Evolutionary conservation across 2,113 vertebrate species (phyloP).

Genomic region (Seriola dumerili): DNA sequence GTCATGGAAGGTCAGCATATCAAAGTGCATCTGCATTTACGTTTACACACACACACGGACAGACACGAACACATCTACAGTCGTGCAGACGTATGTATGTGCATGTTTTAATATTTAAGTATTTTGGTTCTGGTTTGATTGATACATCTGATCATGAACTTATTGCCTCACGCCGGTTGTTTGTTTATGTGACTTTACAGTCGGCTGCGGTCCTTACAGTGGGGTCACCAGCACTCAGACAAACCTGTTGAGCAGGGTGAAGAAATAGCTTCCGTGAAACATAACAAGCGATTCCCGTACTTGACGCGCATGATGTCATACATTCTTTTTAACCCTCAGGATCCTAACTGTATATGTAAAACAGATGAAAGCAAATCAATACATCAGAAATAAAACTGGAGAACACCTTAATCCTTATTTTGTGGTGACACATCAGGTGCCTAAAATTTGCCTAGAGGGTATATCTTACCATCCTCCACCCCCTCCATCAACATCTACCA

Average conservation of each 20-base stretch:
- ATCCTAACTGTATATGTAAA: conserved; percentile 5
- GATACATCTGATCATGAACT: not conserved
- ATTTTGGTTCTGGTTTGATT: not conserved
- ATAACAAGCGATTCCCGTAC: conserved; percentile 23
- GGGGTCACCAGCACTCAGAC: not conserved
- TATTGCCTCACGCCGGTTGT: not conserved
- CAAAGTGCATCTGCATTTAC: conserved; percentile 1
- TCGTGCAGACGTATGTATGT: not conserved
- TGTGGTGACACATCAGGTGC: not conserved
- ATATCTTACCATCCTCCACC: not conserved
- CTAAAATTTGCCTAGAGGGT: not conserved
- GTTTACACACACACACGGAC: not conserved
- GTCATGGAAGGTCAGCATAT: not conserved
- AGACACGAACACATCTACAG: not conserved
- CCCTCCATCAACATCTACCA: not conserved
- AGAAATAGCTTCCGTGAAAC: conserved; percentile 33
- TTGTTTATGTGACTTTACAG: not conserved
- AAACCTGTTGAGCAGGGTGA: conserved; percentile 47
- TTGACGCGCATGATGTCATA: not conserved
- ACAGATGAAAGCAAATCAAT: conserved; percentile 2
- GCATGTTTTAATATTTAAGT: not conserved
- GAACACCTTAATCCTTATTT: conserved; percentile 1
- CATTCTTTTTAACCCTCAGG: not conserved
- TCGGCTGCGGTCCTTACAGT: not conserved
- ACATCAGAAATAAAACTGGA: not conserved